phyloP scores from a whole-genome alignment of 2,888 invertebrate species.

The Cataglyphis altisquamis region DNA sequence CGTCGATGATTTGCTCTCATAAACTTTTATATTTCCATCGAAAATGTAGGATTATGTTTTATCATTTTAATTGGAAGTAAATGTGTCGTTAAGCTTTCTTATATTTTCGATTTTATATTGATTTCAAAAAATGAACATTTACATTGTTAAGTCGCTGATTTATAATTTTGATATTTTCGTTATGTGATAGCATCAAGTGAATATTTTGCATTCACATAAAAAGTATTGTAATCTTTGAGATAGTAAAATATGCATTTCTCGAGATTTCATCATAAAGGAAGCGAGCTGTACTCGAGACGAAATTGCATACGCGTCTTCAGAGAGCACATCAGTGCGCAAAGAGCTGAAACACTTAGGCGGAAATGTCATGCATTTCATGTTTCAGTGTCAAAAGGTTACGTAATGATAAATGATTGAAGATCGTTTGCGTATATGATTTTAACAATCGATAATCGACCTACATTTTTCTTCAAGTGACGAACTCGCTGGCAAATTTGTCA shows the following conservation, averaged over 20 bases:
- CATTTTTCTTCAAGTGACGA: not conserved
- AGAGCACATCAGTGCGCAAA: constrained; percentile 28
- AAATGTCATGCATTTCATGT: constrained; percentile 22
- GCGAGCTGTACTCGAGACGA: constrained; percentile 19
- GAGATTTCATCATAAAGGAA: constrained; percentile 32
- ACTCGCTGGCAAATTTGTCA: not conserved
- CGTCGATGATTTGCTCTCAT: constrained; percentile 22
- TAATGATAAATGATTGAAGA: constrained; percentile 24
- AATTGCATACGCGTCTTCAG: constrained; percentile 38
- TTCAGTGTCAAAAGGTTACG: constrained; percentile 4
- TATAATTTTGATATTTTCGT: constrained; percentile 4
- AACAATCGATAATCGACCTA: constrained; percentile 3
- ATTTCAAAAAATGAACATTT: not conserved
- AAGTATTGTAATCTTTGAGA: constrained; percentile 23
- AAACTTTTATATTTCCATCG: constrained; percentile 28
- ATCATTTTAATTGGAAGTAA: not conserved
- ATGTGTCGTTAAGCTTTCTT: not conserved
- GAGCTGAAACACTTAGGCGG: constrained; percentile 31
- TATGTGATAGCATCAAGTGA: not conserved
- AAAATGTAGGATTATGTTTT: not conserved
- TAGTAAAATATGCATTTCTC: constrained; percentile 40
- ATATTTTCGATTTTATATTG: constrained; percentile 28
- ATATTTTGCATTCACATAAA: constrained; percentile 22
- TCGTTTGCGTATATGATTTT: not conserved
- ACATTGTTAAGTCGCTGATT: constrained; percentile 13